phyloP scores from a whole-genome alignment of 2,113 vertebrate genomes.

The Ptilonorhynchus violaceus region DNA sequence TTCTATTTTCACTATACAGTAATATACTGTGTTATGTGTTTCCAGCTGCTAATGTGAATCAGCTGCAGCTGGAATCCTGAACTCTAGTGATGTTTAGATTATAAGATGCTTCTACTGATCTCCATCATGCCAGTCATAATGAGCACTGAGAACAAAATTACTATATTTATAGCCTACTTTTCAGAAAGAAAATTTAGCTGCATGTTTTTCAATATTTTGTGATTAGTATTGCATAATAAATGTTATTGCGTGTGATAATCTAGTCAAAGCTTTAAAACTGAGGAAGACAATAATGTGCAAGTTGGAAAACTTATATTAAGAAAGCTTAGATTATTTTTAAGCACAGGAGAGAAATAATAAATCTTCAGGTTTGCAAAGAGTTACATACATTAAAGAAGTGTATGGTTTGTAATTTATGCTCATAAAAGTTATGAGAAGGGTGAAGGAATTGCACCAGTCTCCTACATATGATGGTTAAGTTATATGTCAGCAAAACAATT shows the following conservation, averaged over 20 bases:
- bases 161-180: not conserved
- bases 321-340: not conserved
- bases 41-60: constrained; percentile 27
- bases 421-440: not conserved
- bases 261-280: not conserved
- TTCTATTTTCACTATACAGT: not conserved
- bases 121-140: not conserved
- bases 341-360: not conserved
- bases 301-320: not conserved
- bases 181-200: not conserved
- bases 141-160: constrained; percentile 8
- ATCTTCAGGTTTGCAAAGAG: not conserved
- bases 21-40: not conserved
- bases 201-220: not conserved
- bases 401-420: not conserved
- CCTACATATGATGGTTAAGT: not conserved
- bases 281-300: not conserved
- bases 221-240: not conserved
- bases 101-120: not conserved
- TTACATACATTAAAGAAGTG: not conserved
- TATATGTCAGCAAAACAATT: not conserved
- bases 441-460: not conserved
- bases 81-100: not conserved
- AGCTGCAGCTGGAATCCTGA: constrained; percentile 11
- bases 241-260: not conserved